phyloP scores from a whole-genome alignment of 2,888 invertebrate species.

The Hemithea aestivaria region DNA sequence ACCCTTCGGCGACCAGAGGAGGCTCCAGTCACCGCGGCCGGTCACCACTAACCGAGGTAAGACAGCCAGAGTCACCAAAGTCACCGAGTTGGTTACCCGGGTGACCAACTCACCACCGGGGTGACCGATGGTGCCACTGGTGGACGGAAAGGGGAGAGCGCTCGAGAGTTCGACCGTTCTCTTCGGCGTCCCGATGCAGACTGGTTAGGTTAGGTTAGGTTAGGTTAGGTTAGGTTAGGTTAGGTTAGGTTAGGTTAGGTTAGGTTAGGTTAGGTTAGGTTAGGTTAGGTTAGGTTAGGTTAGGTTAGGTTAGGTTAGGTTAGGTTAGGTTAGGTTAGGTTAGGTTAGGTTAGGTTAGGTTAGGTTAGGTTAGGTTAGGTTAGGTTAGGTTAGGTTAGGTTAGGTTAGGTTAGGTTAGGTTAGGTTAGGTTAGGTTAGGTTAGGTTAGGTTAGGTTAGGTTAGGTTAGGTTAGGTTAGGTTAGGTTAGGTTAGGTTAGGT shows the following conservation, averaged over 20 bases:
- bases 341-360: constrained; percentile 13
- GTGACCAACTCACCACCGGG: no score
- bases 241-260: constrained; percentile 9
- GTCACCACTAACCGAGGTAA: no score
- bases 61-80: no score
- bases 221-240: constrained; percentile 9
- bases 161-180: no score
- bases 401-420: constrained; percentile 17
- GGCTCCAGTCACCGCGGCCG: no score
- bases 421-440: constrained; percentile 8
- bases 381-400: constrained; percentile 9
- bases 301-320: constrained; percentile 11
- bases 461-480: constrained; percentile 18
- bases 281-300: constrained; percentile 12
- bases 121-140: no score
- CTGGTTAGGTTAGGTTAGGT: constrained; percentile 2
- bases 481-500: constrained; percentile 7
- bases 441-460: constrained; percentile 7
- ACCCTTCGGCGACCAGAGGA: no score
- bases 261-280: constrained; percentile 9
- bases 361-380: constrained; percentile 9
- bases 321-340: constrained; percentile 10
- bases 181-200: no score
- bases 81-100: no score
- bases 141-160: no score